Evolutionary conservation across 2,797 vertebrate species (phyloP).

Genomic region (Paramormyrops hopkinsi): DNA sequence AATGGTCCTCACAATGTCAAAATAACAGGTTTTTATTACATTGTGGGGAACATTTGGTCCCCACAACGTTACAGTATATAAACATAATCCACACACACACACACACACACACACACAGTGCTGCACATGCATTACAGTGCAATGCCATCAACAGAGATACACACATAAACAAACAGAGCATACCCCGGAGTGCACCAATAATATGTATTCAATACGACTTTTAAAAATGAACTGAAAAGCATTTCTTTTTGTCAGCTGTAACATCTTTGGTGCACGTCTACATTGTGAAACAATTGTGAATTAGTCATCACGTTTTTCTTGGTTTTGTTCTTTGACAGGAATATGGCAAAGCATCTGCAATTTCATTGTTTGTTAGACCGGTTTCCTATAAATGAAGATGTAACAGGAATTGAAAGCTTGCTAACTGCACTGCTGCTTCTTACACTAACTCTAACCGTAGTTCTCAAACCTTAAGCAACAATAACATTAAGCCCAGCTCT

Average conservation of each 20-base stretch:
- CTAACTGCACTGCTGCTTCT: not conserved
- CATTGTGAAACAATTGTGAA: not conserved
- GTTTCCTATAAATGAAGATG: not conserved
- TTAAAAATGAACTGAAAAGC: not conserved
- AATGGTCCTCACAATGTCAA: not conserved
- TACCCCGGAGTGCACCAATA: not conserved
- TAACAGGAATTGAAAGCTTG: not conserved
- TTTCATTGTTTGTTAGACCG: not conserved
- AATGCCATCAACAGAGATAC: not conserved
- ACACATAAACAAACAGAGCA: not conserved
- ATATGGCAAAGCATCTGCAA: not conserved
- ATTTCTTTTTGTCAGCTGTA: not conserved
- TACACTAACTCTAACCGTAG: not conserved
- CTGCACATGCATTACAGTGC: not conserved
- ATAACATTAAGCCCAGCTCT: not conserved
- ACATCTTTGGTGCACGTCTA: not conserved
- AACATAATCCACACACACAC: not conserved
- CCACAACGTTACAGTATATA: not conserved
- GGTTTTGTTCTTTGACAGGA: not conserved
- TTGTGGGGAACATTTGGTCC: not conserved
- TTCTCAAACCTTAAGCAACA: not conserved
- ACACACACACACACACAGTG: not conserved
- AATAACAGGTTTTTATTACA: not conserved
- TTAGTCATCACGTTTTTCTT: not conserved
- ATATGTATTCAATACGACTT: not conserved